Percentiles rank a stretch among this genome's conserved stretches.
These are phyloP conservation scores for Chelonoidis abingdonii DNA, from an alignment of 2,113 vertebrate genomes.

Conservation along the genomic window DNA sequence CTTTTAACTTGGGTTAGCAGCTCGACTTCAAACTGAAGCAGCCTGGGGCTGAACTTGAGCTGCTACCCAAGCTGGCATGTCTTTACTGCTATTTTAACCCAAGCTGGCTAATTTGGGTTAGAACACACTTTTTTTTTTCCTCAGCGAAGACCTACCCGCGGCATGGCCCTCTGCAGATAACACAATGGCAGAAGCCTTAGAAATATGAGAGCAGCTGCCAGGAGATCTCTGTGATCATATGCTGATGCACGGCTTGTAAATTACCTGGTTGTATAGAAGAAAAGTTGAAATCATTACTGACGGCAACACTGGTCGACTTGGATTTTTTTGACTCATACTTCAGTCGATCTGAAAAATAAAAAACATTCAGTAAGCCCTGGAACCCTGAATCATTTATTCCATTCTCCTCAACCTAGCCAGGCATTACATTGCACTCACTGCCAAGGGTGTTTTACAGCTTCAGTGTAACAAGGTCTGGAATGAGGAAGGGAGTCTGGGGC, in stretches of 20 bases:
- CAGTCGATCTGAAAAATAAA: slow-evolving; percentile 92
- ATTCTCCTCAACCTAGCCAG: neutral
- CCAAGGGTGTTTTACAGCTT: neutral
- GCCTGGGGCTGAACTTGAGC: neutral
- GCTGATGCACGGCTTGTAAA: accelerated
- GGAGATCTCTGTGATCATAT: neutral
- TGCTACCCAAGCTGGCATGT: neutral
- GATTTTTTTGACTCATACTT: slow-evolving; percentile 98
- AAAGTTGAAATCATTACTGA: slow-evolving; percentile 73
- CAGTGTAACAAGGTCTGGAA: neutral
- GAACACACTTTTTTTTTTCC: neutral
- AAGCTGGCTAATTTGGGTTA: neutral
- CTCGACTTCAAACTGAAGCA: neutral
- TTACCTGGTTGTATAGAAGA: slow-evolving; percentile 78
- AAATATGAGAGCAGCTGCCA: neutral
- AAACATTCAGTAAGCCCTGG: neutral
- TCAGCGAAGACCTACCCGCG: neutral
- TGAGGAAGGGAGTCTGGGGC: neutral
- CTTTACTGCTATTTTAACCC: neutral
- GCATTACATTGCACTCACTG: neutral
- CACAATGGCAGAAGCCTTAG: neutral
- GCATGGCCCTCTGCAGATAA: neutral
- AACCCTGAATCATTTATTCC: neutral
- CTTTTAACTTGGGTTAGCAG: neutral
- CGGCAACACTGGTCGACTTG: slow-evolving; percentile 83